A percentile compares a stretch with the other conserved stretches of the same genome.
These are phyloP conservation scores for Ctenopoma kingsleyae DNA, from an alignment of 2,797 vertebrate genomes.

Conservation along the genomic window DNA sequence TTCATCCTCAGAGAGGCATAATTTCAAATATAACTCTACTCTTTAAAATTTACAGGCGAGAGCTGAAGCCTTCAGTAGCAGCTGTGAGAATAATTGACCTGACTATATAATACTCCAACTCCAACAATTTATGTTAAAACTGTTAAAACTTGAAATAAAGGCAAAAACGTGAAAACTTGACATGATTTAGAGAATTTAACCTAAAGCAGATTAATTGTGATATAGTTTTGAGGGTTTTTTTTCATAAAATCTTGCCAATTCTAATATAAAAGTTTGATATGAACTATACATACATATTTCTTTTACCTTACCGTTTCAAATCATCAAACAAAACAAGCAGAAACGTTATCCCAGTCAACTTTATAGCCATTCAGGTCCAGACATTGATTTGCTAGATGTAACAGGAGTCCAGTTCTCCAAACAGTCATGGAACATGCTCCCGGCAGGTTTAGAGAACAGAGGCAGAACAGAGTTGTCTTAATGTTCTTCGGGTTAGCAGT, in stretches of 20 bases:
- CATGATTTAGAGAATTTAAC: neutral
- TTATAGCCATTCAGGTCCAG: no score
- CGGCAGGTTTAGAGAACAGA: no score
- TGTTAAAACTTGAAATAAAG: slow-evolving; percentile 7
- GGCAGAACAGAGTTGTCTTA: no score
- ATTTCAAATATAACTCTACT: slow-evolving; percentile 53
- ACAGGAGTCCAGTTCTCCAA: no score
- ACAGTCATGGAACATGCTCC: no score
- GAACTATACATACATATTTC: slow-evolving; percentile 40
- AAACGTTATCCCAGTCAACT: no score
- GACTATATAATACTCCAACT: slow-evolving; percentile 24
- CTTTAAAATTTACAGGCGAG: slow-evolving; percentile 50
- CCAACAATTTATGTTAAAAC: neutral
- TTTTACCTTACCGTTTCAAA: no score
- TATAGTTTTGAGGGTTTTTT: neutral
- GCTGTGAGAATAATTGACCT: slow-evolving; percentile 46
- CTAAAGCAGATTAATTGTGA: slow-evolving; percentile 2
- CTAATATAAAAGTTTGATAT: slow-evolving; percentile 11
- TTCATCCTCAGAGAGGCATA: slow-evolving; percentile 55
- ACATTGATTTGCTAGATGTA: no score
- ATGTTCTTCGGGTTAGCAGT: no score
- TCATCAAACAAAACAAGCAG: no score
- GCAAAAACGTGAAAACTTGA: neutral
- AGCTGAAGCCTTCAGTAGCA: slow-evolving; percentile 25
- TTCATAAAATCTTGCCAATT: neutral